Conservation (phyloP, 2,888 invertebrate genomes). For the Rapana venosa region DNA sequence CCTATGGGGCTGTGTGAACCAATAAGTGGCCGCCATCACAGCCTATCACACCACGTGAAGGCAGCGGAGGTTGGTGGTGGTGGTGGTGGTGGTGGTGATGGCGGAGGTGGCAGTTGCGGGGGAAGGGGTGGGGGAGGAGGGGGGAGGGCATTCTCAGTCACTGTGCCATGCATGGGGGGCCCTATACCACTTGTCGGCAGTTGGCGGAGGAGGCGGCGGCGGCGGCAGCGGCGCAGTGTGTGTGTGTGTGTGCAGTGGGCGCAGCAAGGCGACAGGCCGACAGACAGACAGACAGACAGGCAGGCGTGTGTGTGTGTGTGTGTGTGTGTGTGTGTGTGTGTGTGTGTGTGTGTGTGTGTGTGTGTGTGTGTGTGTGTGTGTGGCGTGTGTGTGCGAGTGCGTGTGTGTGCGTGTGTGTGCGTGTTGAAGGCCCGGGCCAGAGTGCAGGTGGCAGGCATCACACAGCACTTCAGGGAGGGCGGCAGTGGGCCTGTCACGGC, state of each 20-base stretch:
- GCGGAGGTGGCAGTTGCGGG: neutral
- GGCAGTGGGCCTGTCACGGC: neutral
- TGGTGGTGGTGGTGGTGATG: neutral
- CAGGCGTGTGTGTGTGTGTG: too few relatives aligned
- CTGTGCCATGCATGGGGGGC: neutral
- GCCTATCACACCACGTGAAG: conserved; percentile 2
- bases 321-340: too few relatives aligned
- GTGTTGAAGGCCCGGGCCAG: neutral
- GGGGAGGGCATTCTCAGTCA: neutral
- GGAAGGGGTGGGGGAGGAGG: too few relatives aligned
- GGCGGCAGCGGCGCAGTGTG: too few relatives aligned
- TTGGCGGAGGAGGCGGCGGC: too few relatives aligned
- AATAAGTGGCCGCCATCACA: neutral
- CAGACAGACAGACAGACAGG: too few relatives aligned
- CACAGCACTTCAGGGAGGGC: neutral
- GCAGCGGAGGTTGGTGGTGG: neutral
- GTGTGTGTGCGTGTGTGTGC: too few relatives aligned
- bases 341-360: too few relatives aligned
- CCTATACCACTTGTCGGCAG: neutral
- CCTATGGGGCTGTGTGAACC: conserved; percentile 4
- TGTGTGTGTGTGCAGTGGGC: too few relatives aligned
- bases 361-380: too few relatives aligned
- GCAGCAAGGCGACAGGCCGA: too few relatives aligned
- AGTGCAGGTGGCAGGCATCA: neutral
- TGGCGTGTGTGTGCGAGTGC: too few relatives aligned